Conservation (phyloP, 2,113 vertebrate species). For the Nerophis lumbriciformis region DNA sequence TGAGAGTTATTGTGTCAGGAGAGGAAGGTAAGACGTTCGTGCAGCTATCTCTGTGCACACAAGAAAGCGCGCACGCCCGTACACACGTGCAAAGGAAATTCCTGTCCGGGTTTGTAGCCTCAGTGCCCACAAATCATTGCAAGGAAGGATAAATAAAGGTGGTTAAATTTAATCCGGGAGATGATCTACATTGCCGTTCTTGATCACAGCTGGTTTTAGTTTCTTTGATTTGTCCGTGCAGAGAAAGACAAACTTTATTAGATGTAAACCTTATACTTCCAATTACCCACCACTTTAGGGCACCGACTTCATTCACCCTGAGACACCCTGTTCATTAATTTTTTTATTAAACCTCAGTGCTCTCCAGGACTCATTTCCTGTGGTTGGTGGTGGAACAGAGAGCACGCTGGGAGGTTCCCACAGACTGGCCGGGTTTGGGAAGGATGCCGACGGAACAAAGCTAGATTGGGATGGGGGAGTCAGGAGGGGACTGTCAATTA, state of each 20-base stretch:
- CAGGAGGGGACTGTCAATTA: conserved; percentile 16
- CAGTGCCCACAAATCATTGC: conserved; percentile 36
- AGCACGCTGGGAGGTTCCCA: conserved; percentile 67
- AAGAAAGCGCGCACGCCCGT: conserved; percentile 9
- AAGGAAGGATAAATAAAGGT: conserved; percentile 39
- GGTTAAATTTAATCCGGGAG: conserved; percentile 51
- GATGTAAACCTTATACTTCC: conserved; percentile 39
- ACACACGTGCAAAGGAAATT: conserved; percentile 21
- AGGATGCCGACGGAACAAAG: conserved; percentile 42
- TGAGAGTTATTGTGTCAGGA: conserved; percentile 72
- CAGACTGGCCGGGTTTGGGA: conserved; percentile 60
- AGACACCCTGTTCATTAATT: conserved; percentile 76
- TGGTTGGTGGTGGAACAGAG: conserved; percentile 64
- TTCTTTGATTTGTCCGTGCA: conserved; percentile 58
- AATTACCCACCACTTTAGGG: conserved; percentile 40
- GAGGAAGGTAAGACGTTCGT: conserved; percentile 60
- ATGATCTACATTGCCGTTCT: conserved; percentile 42
- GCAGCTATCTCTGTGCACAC: conserved; percentile 47
- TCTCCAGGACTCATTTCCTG: conserved; percentile 73
- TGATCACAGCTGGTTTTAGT: conserved; percentile 63
- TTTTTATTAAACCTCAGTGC: conserved; percentile 78
- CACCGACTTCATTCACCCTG: conserved; percentile 51
- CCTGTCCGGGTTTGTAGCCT: conserved; percentile 42
- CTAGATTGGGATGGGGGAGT: conserved; percentile 24
- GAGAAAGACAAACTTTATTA: conserved; percentile 50